Percentiles rank a stretch among this genome's conserved stretches.
Evolutionary conservation across 1,140 invertebrate genomes (phyloP).

Genomic region (Lucilia cuprina): DNA sequence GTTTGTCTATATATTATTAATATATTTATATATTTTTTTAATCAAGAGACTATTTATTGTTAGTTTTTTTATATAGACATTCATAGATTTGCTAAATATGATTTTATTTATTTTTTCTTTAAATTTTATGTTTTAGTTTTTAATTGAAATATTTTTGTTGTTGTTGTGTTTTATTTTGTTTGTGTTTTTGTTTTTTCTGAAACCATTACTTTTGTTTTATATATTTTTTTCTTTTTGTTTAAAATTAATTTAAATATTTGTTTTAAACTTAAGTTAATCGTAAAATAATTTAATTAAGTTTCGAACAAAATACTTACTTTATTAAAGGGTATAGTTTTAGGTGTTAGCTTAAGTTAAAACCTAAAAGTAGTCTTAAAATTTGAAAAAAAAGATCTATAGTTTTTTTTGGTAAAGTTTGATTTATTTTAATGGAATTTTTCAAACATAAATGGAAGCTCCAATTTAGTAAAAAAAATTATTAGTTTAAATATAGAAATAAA

Average conservation of each 20-base stretch:
- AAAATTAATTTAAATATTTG: background rate
- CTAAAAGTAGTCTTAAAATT: too few relatives aligned
- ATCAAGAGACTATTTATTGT: background rate
- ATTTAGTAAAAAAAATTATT: too few relatives aligned
- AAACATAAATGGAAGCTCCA: too few relatives aligned
- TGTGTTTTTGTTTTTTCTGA: background rate
- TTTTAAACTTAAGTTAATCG: background rate
- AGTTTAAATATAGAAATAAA: too few relatives aligned
- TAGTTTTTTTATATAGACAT: background rate
- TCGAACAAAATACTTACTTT: too few relatives aligned
- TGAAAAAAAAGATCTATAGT: too few relatives aligned
- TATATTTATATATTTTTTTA: background rate
- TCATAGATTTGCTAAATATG: background rate
- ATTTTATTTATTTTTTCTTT: background rate
- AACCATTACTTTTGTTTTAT: background rate
- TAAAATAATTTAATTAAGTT: too few relatives aligned
- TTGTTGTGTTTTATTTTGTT: background rate
- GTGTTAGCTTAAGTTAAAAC: too few relatives aligned
- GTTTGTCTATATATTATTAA: background rate
- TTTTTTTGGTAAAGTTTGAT: too few relatives aligned
- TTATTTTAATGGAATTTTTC: too few relatives aligned
- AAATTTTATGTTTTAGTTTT: background rate
- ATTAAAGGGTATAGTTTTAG: too few relatives aligned
- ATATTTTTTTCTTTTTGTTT: background rate
- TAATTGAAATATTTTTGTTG: constrained; percentile 3